Conservation (phyloP, 2,888 invertebrate species). For the Oxyscelio sp. region DNA sequence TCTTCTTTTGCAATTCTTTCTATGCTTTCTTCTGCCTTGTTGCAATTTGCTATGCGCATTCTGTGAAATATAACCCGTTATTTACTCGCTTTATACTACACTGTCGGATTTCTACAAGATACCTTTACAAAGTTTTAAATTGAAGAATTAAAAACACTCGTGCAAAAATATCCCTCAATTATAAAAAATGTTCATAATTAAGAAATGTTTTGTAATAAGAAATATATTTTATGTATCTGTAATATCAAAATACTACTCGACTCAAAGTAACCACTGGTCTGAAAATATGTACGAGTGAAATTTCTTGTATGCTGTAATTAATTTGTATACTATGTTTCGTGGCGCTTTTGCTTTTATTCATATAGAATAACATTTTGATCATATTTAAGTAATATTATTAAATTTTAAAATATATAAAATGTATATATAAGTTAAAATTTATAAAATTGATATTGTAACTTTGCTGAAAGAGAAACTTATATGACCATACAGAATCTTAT, state of each 20-base stretch:
- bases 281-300: background rate
- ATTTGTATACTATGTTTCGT: too few species aligned
- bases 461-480: too few species aligned
- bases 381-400: too few species aligned
- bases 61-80: conserved; percentile 70
- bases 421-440: too few species aligned
- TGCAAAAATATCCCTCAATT: conserved; percentile 27
- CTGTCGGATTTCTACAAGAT: conserved; percentile 42
- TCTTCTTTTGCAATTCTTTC: conserved; percentile 69
- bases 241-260: background rate
- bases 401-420: too few species aligned
- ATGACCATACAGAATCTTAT: too few species aligned
- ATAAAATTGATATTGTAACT: too few species aligned
- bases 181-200: conserved; percentile 34
- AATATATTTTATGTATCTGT: background rate
- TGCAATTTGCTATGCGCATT: conserved; percentile 70
- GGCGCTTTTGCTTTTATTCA: too few species aligned
- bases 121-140: conserved; percentile 42
- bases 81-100: conserved; percentile 57
- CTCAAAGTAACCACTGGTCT: background rate
- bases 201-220: conserved; percentile 31
- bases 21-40: conserved; percentile 66
- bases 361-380: too few species aligned
- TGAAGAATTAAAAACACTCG: conserved; percentile 40
- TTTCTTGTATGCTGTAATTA: too few species aligned